Conservation (phyloP, 2,113 vertebrate species). For the Cyprinodon brontotheroides region DNA sequence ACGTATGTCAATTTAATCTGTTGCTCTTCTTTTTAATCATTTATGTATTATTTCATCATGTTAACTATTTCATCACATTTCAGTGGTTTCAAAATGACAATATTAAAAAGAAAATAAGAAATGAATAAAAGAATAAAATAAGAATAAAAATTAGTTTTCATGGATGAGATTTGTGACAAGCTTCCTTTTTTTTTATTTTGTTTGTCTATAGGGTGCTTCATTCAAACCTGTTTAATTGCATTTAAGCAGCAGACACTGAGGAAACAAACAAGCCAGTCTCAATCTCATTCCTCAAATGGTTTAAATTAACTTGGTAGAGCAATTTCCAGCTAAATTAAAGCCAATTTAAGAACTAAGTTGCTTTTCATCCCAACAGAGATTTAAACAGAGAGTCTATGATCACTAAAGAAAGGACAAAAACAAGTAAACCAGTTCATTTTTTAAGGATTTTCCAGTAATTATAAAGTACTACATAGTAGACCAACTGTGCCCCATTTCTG, state of each 20-base stretch:
- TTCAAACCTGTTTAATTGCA: not conserved
- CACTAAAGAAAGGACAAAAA: not conserved
- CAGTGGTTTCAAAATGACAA: too few species aligned
- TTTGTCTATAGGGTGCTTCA: conserved; percentile 7
- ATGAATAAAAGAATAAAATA: too few species aligned
- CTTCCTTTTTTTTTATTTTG: not conserved
- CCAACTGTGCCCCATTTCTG: not conserved
- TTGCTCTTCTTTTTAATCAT: too few species aligned
- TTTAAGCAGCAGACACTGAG: not conserved
- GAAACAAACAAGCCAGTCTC: conserved; percentile 16
- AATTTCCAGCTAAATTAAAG: conserved; percentile 24
- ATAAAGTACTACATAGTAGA: not conserved
- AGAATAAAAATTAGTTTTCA: too few species aligned
- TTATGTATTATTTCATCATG: too few species aligned
- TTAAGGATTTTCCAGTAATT: not conserved
- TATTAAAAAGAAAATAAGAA: too few species aligned
- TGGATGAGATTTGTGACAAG: not conserved
- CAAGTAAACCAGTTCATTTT: not conserved
- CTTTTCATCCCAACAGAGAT: not conserved
- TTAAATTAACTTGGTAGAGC: not conserved
- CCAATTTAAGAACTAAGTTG: conserved; percentile 1
- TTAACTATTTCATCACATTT: too few species aligned
- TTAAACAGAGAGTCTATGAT: conserved; percentile 1
- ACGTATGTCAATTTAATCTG: too few species aligned
- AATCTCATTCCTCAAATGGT: conserved; percentile 10